These are phyloP conservation scores for Leptocoma aspasia DNA, from an alignment of 2,113 vertebrate genomes.

Conservation along the genomic window DNA sequence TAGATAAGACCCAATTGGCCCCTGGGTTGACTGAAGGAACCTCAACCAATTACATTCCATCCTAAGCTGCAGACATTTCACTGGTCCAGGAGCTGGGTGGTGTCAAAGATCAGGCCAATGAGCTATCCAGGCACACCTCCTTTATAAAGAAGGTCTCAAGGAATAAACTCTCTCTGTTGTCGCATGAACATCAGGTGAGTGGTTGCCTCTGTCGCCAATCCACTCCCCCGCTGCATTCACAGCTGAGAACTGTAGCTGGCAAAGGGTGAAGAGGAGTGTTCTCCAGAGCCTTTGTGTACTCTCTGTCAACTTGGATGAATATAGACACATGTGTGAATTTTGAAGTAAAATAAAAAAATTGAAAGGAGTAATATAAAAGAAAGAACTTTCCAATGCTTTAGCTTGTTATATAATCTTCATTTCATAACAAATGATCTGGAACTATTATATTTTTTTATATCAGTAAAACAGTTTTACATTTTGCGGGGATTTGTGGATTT, in stretches of 20 bases:
- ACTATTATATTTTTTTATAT: neutral
- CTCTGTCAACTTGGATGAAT: neutral
- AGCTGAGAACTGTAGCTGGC: neutral
- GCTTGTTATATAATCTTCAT: neutral
- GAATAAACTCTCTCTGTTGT: neutral
- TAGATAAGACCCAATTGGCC: neutral
- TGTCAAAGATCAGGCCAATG: neutral
- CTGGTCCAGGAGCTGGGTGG: neutral
- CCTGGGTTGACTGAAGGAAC: neutral
- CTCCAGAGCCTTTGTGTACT: neutral
- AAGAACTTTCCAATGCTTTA: neutral
- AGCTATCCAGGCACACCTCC: neutral
- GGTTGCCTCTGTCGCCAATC: neutral
- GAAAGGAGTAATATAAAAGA: neutral
- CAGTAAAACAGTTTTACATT: neutral
- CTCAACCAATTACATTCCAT: neutral
- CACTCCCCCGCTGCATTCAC: too few relatives aligned
- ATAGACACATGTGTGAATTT: neutral
- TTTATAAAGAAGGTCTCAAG: neutral
- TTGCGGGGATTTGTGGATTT: neutral
- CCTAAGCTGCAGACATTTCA: neutral
- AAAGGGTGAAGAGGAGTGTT: neutral
- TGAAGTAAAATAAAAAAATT: neutral
- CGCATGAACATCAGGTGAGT: neutral
- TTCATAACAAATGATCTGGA: neutral